Percentiles rank a stretch among this genome's conserved stretches.
Conservation (phyloP, 2,797 vertebrate genomes). For the Notoglanidium macrostoma region DNA sequence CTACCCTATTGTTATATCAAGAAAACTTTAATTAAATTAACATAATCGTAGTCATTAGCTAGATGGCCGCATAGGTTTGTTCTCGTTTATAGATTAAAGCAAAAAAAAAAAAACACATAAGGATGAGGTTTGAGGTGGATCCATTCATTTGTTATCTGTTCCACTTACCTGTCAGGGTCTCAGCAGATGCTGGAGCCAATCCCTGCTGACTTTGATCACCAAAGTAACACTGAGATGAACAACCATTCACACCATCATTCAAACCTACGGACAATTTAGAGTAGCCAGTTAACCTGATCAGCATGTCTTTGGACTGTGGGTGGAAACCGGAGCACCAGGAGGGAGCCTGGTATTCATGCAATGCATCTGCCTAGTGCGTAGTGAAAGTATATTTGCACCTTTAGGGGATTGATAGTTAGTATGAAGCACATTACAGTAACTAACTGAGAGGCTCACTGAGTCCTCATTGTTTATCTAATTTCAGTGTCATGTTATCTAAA, state of each 20-base stretch:
- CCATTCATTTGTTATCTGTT: background rate
- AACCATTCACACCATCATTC: no score
- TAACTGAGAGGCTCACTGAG: background rate
- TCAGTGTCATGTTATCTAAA: background rate
- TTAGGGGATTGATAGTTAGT: background rate
- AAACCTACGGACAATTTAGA: no score
- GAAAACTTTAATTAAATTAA: background rate
- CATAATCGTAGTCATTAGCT: background rate
- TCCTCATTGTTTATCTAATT: background rate
- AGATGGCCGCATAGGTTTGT: background rate
- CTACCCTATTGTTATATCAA: background rate
- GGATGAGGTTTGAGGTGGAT: background rate
- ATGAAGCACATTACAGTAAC: background rate
- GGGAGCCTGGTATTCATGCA: no score
- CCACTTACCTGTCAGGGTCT: no score
- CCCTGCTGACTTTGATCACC: no score
- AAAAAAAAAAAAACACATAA: background rate
- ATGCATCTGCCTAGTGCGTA: background rate
- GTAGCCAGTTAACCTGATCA: no score
- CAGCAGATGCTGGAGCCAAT: no score
- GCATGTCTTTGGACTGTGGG: no score
- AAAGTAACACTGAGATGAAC: no score
- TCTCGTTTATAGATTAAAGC: background rate
- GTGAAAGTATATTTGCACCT: background rate
- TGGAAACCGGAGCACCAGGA: no score